Evolutionary conservation across 2,888 invertebrate genomes (phyloP), one percentile per base, ranked within the genome.

Genomic region (Nudaria mundana): DNA sequence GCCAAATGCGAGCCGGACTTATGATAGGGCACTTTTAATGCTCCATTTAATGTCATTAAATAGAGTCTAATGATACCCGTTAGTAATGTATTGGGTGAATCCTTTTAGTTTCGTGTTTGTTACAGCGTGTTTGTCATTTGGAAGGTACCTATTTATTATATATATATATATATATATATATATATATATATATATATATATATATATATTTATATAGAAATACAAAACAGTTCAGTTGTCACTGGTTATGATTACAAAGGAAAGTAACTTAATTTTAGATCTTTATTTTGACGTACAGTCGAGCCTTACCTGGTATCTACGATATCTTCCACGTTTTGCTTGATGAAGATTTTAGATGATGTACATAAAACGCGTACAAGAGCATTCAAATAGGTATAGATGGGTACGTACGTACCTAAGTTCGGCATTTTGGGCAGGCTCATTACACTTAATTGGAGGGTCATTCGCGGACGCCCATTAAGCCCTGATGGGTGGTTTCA

Each of bases 401-500:
- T n/a, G n/a, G n/a, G n/a, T 68, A 69, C 66, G 68, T 67, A 71
- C 67, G 64, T 70, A 69, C 63, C 65, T 65, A 61, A 50, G 60
- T 56, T 69, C 63, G 66, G 65, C 62, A 50, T 59, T 56, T 60
- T 49, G 75, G 73, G 70, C 67, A 71, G 81, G 59, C 74, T 84
- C 87, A 85, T 89, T 87, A 85, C 80, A 79, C 81, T 82, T 88
- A 87, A 89, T 87, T 86, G 87, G 78, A 81, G 81, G 80, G 76
- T 74, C 77, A 82, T 88, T 87, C 80, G 82, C 75, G 83, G 79
- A 79, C 76, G 74, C 63, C 66, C 76, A 76, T 77, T 74, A 74
- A 66, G 52, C 65, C 70, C 63, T 71, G 74, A 76, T 77, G 74
- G 76, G 71, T 74, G 72, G 74, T 78, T 73, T 66, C 68, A 60